A percentile compares a stretch with the other conserved stretches of the same genome.
phyloP scores from a whole-genome alignment of 2,113 vertebrate genomes.

The Amblyopsis rosae region DNA sequence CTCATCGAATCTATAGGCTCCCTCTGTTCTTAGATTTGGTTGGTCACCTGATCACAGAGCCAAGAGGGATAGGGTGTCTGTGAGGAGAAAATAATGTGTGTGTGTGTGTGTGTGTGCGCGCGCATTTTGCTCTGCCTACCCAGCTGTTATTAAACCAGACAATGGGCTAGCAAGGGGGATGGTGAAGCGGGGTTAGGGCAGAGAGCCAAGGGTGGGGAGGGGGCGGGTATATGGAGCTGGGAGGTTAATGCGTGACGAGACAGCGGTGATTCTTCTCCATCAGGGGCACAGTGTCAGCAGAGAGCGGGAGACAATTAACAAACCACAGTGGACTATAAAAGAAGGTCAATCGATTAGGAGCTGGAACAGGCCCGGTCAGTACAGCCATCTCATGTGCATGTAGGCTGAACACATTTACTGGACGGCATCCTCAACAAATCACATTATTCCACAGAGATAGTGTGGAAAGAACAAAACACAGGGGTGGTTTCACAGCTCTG shows the following conservation, averaged over 20 bases:
- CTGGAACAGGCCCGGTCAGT: slow-evolving; percentile 41
- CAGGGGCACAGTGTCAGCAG: slow-evolving; percentile 78
- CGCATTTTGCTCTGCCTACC: slow-evolving; percentile 38
- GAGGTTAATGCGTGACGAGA: slow-evolving; percentile 67
- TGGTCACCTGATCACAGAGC: slow-evolving; percentile 59
- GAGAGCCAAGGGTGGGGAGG: not conserved
- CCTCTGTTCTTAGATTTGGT: slow-evolving; percentile 45
- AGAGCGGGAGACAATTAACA: slow-evolving; percentile 69
- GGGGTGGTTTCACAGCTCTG: not conserved
- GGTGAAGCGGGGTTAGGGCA: slow-evolving; percentile 3
- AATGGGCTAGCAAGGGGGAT: slow-evolving; percentile 6
- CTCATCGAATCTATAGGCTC: slow-evolving; percentile 12
- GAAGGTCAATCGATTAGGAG: slow-evolving; percentile 67
- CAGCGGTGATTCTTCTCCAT: slow-evolving; percentile 67
- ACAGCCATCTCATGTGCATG: slow-evolving; percentile 42
- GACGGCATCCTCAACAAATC: slow-evolving; percentile 19
- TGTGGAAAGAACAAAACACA: not conserved
- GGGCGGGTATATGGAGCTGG: slow-evolving; percentile 4
- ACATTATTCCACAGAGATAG: slow-evolving; percentile 1
- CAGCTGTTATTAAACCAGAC: slow-evolving; percentile 49
- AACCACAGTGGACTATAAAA: slow-evolving; percentile 53
- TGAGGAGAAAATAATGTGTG: not conserved
- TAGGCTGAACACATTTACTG: slow-evolving; percentile 50
- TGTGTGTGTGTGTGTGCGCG: slow-evolving; percentile 12
- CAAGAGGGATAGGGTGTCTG: slow-evolving; percentile 50